Base-by-base conservation (phyloP, 1,140 invertebrate genomes). In the Trachymyrmex cornetzi region DNA sequence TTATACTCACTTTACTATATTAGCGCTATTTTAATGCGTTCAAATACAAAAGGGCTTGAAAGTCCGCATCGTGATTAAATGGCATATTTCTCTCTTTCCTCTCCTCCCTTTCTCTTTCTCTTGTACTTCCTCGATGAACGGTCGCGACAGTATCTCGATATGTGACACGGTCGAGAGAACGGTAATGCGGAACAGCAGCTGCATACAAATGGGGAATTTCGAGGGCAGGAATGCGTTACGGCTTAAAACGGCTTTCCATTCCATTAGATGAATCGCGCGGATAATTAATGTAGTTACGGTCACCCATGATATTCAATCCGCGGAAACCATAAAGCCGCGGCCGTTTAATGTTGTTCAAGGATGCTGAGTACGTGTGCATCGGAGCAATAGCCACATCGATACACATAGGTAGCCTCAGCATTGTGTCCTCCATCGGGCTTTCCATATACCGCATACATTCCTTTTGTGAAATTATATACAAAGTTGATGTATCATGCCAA, bases 231-330 rank as follows among this genome's bases (percentile, higher is more conserved):
- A 79, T 85, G 74, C 63, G 82, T 85, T 85, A 64, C 48, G 48
- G 74, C 74, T 85, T 85, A 85, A 85, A 85, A 85, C 59, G 61
- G 82, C 82, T 85, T 85, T 79, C 82, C 82, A 64, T 77, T 75
- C 82, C 72, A 85, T 85, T 85, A 85, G 63, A 67, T 79, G 82
- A 85, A 85, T 85, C 82, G 59, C 59, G 30, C 11, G 63, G 61
- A 79, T 79, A 85, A 85, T 85, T 85, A 85, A 85, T 79, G 82
- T 53, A 85, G 82, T 79, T 85, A 79, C 74, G 74, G 48, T 79
- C 48, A 44, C 11, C 71, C 82, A 67, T 85, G 82, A 77, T 85
- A 85, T 85, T 85, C 74, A 79, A 85, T 85, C 74, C 74, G 61
- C 48, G 61, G 61, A 85, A 79, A 85, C 72, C 61, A 79, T 85